Base-by-base conservation (phyloP, 2,797 vertebrate genomes). In the Melopsittacus undulatus region DNA sequence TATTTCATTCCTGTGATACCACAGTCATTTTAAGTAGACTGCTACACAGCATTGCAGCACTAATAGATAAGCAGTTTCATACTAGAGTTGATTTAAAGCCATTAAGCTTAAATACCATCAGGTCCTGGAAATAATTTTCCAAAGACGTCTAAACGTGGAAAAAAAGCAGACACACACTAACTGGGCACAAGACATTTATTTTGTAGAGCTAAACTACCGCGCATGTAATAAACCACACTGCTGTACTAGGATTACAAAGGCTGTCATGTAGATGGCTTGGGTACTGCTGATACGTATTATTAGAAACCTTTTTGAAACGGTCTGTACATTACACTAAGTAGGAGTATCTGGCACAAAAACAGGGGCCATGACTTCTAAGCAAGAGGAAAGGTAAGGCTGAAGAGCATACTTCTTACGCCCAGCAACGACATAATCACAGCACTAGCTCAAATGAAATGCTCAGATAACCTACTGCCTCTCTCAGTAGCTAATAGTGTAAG, bases 41-140 rank as follows among this genome's bases (percentile, higher is more conserved):
- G 59, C 29, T 62, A 34, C 3, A 88, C 22, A 84, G 70, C 62
- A 38, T 5, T 87, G 62, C 74, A 90, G 52, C 42, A 66, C 38
- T 68, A 68, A 62, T 2, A 77, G 61, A 81, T 24, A 61, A 67
- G 42, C 13, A 62, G 45, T 72, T 94, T 89, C 61, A 67, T 85
- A 91, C 29, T 22, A 7, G 4, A 61, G 67, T 52, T 68, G n/a
- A 69, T 81, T 78, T 90, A 46, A 93, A 87, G 52, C 29, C 32
- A 75, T 76, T 89, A 78, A 49, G 42, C 8, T 89, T 82, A 82
- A 94, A 84, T 66, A 57, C n/a, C 24, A 73, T 72, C 72, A 75
- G 48, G 34, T 29, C 45, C 57, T 78, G 38, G 52, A 94, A 88
- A 88, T 67, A 78, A 23, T 83, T 78, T n/a, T 66, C 46, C 34